phyloP scores from a whole-genome alignment of 2,797 vertebrate species.

The Pempheris klunzingeri region DNA sequence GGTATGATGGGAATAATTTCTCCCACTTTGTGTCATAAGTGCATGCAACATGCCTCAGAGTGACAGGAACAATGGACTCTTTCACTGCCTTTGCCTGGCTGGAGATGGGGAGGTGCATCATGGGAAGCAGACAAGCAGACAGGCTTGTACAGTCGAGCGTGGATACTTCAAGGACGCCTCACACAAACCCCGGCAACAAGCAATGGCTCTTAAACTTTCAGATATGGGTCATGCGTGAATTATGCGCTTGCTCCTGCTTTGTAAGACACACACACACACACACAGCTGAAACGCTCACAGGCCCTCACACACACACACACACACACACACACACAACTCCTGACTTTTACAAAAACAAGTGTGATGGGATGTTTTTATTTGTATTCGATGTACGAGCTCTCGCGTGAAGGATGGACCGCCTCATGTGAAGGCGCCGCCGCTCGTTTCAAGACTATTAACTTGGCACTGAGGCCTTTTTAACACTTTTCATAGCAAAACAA shows the following conservation, averaged over 20 bases:
- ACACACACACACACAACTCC: not conserved
- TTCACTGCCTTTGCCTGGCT: slow-evolving; percentile 85
- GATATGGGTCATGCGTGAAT: slow-evolving; percentile 59
- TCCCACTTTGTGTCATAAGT: slow-evolving; percentile 85
- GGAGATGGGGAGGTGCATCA: slow-evolving; percentile 79
- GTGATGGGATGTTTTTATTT: not conserved
- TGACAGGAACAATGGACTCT: slow-evolving; percentile 91
- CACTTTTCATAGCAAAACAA: not conserved
- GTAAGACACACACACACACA: slow-evolving; percentile 44
- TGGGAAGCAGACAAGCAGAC: slow-evolving; percentile 74
- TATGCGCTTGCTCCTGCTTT: slow-evolving; percentile 54
- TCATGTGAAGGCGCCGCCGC: too few relatives aligned
- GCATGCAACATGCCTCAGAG: slow-evolving; percentile 83
- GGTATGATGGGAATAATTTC: slow-evolving; percentile 81
- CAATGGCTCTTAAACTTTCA: slow-evolving; percentile 60
- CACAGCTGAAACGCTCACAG: not conserved
- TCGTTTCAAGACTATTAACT: not conserved
- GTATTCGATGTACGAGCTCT: not conserved
- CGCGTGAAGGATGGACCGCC: not conserved
- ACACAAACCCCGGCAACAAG: slow-evolving; percentile 70
- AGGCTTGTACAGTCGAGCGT: slow-evolving; percentile 63
- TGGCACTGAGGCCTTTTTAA: not conserved
- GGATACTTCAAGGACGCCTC: slow-evolving; percentile 64
- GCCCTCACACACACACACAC: slow-evolving; percentile 25
- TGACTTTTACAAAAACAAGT: not conserved